Conservation (phyloP, 2,113 vertebrate species). For the Collichthys lucidus region DNA sequence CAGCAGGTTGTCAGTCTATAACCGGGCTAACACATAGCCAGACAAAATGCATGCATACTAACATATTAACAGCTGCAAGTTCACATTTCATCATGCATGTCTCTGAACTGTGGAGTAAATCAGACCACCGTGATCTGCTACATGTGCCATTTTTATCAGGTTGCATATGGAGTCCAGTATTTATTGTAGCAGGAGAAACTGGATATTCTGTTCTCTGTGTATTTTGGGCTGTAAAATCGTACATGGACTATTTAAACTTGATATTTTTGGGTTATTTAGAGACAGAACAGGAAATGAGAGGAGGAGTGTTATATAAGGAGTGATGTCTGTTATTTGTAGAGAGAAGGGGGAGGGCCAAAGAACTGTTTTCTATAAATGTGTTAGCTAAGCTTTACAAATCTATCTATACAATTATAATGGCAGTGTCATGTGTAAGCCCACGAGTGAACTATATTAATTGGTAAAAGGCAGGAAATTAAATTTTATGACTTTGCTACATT, state of each 20-base stretch:
- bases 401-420: background rate
- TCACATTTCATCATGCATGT: background rate
- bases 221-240: background rate
- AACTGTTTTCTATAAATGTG: background rate
- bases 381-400: background rate
- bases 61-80: background rate
- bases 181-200: background rate
- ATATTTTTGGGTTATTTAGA: slow-evolving; percentile 13
- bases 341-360: background rate
- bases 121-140: background rate
- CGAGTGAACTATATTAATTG: background rate
- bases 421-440: background rate
- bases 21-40: background rate
- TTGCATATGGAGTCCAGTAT: background rate
- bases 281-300: slow-evolving; percentile 1
- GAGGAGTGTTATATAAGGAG: background rate
- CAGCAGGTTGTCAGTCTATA: background rate
- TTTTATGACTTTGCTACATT: slow-evolving; percentile 19
- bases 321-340: background rate
- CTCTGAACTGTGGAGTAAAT: background rate
- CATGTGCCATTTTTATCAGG: background rate
- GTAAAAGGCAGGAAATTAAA: slow-evolving; percentile 7
- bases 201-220: background rate
- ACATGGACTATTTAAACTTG: background rate
- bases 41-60: background rate